These are phyloP conservation scores for Chaetodon trifascialis DNA, from an alignment of 2,113 vertebrate genomes.

Conservation along the genomic window DNA sequence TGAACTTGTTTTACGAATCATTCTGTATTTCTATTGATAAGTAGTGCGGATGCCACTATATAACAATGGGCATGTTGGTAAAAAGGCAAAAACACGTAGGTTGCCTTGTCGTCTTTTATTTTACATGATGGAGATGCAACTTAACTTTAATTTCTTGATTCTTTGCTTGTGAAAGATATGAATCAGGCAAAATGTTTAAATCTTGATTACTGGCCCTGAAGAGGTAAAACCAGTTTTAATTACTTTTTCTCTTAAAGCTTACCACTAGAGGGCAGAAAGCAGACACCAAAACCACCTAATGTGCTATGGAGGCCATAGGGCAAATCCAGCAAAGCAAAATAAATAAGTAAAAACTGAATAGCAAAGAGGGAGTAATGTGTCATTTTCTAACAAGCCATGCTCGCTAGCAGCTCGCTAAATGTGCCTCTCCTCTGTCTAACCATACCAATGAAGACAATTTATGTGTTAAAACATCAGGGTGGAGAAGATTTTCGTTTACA, in stretches of 20 bases:
- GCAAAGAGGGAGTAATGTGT: neutral
- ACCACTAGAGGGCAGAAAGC: conserved; percentile 12
- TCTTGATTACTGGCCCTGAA: neutral
- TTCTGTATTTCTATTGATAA: neutral
- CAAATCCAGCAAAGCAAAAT: neutral
- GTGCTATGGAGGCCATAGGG: neutral
- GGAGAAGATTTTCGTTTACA: neutral
- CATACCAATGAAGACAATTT: neutral
- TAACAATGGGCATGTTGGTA: neutral
- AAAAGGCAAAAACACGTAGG: neutral
- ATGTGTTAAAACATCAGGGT: neutral
- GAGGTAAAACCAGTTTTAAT: neutral
- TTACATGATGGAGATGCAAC: no score
- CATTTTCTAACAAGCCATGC: neutral
- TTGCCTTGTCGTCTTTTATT: no score
- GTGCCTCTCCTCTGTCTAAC: neutral
- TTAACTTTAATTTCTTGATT: no score
- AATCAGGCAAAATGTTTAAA: no score
- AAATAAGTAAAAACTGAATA: neutral
- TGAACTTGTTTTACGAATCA: neutral
- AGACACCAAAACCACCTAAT: neutral
- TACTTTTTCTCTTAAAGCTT: neutral
- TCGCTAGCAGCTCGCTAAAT: neutral
- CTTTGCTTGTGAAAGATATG: neutral
- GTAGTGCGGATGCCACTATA: neutral